A percentile compares a stretch with the other conserved stretches of the same genome.
Evolutionary conservation across 2,797 vertebrate genomes (phyloP).

Genomic region (Gallinago solitaria): DNA sequence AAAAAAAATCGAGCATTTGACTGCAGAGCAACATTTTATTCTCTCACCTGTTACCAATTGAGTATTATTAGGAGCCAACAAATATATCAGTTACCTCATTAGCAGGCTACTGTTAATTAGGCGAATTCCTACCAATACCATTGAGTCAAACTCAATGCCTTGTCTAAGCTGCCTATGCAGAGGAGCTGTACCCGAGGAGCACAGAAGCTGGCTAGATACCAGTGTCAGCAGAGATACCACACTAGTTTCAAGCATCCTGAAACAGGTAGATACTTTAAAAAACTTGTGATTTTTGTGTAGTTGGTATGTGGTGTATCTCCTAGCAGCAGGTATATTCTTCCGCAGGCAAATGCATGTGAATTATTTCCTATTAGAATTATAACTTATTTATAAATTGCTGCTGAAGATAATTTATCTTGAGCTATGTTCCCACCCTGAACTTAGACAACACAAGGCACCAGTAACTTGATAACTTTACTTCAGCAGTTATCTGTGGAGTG

Average conservation of each 20-base stretch:
- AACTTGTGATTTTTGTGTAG: too few species aligned
- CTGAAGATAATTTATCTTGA: not conserved
- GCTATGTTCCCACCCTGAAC: not conserved
- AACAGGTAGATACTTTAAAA: not conserved
- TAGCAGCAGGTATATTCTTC: not conserved
- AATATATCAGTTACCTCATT: not conserved
- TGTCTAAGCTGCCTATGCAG: not conserved
- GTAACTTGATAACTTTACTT: not conserved
- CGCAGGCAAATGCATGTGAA: not conserved
- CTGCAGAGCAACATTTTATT: not conserved
- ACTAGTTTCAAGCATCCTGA: not conserved
- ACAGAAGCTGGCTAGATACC: rapidly evolving
- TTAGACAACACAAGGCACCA: not conserved
- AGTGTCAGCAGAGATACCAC: not conserved
- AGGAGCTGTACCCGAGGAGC: not conserved
- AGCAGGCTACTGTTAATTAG: not conserved
- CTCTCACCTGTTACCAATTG: not conserved
- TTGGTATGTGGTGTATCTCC: not conserved
- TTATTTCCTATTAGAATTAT: not conserved
- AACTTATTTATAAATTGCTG: not conserved
- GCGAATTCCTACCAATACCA: not conserved
- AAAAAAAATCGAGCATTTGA: not conserved
- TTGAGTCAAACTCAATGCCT: not conserved
- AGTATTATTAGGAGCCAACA: not conserved
- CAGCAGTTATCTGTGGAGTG: not conserved